phyloP scores from a whole-genome alignment of 2,113 vertebrate species.

The Aepyceros melampus region DNA sequence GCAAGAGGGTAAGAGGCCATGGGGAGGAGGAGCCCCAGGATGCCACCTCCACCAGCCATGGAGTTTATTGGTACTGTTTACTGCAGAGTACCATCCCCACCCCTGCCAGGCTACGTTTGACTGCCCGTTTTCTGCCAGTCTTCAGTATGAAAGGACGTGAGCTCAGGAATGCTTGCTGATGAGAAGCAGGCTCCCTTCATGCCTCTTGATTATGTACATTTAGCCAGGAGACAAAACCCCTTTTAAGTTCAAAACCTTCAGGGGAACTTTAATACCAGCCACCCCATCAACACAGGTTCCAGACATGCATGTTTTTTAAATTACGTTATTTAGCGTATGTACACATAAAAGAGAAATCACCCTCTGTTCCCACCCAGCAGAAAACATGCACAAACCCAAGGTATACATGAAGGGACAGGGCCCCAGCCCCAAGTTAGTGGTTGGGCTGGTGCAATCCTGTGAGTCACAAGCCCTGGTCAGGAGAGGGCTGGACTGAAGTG shows the following conservation, averaged over 20 bases:
- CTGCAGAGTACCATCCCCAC: too few species aligned
- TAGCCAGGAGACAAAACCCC: not conserved
- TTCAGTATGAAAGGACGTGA: not conserved
- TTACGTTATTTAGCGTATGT: slow-evolving; percentile 88
- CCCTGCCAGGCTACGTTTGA: not conserved
- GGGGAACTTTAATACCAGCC: not conserved
- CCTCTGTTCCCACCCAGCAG: slow-evolving; percentile 79
- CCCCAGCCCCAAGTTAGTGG: slow-evolving; percentile 74
- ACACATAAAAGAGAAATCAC: slow-evolving; percentile 83
- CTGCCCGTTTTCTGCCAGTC: not conserved
- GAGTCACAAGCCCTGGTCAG: slow-evolving; percentile 71
- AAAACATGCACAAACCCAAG: slow-evolving; percentile 84
- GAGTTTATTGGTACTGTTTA: not conserved
- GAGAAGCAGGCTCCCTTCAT: not conserved
- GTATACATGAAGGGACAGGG: slow-evolving; percentile 70
- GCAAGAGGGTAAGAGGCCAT: not conserved
- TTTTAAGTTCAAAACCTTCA: not conserved
- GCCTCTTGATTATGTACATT: not conserved
- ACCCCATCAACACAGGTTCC: not conserved
- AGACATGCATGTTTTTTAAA: slow-evolving; percentile 77
- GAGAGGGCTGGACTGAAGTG: slow-evolving; percentile 61
- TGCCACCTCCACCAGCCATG: not conserved
- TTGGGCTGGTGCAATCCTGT: slow-evolving; percentile 77
- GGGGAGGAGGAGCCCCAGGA: not conserved
- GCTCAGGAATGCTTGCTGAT: not conserved